Percentiles rank a stretch among this genome's conserved stretches.
Evolutionary conservation across 2,888 invertebrate species (phyloP).

Genomic region (Xylota sylvarum): DNA sequence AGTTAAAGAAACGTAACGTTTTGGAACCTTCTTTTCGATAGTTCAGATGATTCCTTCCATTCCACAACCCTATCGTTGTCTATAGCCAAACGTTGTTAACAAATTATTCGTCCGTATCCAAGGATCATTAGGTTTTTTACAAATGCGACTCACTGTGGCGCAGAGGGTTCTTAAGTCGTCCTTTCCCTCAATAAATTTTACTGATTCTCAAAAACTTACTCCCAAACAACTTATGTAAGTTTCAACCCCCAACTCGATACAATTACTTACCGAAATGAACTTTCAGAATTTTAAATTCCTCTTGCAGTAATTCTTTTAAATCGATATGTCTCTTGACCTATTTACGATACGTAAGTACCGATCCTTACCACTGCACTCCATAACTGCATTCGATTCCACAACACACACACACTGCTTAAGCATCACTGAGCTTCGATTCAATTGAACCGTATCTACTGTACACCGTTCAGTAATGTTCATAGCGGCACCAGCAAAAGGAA

Average conservation of each 20-base stretch:
- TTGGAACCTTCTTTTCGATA: too few relatives aligned
- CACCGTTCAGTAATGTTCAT: constrained; percentile 8
- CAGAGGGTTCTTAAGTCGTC: too few relatives aligned
- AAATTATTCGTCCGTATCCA: too few relatives aligned
- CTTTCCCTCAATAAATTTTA: not conserved
- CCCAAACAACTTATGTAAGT: too few relatives aligned
- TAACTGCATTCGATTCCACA: constrained; percentile 18
- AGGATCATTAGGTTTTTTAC: too few relatives aligned
- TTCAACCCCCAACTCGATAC: constrained; percentile 4
- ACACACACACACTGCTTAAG: constrained; percentile 16
- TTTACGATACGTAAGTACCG: constrained; percentile 15
- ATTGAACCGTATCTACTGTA: constrained; percentile 52
- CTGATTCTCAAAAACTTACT: not conserved
- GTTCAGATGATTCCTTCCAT: too few relatives aligned
- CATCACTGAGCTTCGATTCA: constrained; percentile 56
- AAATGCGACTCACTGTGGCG: too few relatives aligned
- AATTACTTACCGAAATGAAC: not conserved
- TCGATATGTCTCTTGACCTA: constrained; percentile 54
- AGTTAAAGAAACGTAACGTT: too few relatives aligned
- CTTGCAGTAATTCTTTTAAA: constrained; percentile 32
- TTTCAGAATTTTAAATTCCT: not conserved
- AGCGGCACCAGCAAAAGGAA: not conserved
- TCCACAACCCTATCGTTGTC: too few relatives aligned
- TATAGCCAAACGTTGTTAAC: too few relatives aligned
- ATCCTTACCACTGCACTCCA: constrained; percentile 1